phyloP scores from a whole-genome alignment of 1,140 invertebrate species.

The Orussus abietinus region DNA sequence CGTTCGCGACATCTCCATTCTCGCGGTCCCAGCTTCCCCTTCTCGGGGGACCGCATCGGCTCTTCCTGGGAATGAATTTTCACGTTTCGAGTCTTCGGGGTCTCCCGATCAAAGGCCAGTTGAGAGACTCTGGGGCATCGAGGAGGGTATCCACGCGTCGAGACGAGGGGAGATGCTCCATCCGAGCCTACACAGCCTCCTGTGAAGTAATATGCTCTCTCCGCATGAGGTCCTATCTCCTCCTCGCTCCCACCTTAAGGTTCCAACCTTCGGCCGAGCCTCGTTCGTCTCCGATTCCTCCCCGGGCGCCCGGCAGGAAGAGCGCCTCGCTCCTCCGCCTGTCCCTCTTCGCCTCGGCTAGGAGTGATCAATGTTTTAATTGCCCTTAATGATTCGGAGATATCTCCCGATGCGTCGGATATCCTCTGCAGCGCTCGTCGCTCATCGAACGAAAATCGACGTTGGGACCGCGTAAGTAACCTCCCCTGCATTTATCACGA shows the following conservation, averaged over 20 bases:
- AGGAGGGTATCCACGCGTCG: constrained; percentile 12
- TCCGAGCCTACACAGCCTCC: constrained; percentile 29
- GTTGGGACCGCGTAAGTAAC: no score
- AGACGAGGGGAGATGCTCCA: constrained; percentile 15
- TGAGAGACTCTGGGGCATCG: constrained; percentile 20
- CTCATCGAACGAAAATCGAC: no score
- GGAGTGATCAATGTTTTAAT: constrained; percentile 37
- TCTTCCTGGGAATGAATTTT: no score
- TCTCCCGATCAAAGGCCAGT: no score
- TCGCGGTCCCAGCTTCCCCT: no score
- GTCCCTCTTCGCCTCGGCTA: constrained; percentile 16
- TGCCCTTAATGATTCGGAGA: constrained; percentile 36
- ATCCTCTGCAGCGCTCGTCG: no score
- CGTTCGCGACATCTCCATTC: no score
- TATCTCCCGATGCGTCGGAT: constrained; percentile 22
- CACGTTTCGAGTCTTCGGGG: neutral
- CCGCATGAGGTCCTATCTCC: constrained; percentile 35
- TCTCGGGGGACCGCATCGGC: no score
- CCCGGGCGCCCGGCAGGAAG: constrained; percentile 16
- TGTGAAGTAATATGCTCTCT: constrained; percentile 43
- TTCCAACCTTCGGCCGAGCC: no score
- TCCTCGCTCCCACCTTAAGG: constrained; percentile 19
- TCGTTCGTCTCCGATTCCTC: constrained; percentile 6
- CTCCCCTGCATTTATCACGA: no score
- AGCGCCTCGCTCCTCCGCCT: constrained; percentile 12